Base-by-base conservation (phyloP, 2,113 vertebrate genomes). In the Steatornis caripensis region DNA sequence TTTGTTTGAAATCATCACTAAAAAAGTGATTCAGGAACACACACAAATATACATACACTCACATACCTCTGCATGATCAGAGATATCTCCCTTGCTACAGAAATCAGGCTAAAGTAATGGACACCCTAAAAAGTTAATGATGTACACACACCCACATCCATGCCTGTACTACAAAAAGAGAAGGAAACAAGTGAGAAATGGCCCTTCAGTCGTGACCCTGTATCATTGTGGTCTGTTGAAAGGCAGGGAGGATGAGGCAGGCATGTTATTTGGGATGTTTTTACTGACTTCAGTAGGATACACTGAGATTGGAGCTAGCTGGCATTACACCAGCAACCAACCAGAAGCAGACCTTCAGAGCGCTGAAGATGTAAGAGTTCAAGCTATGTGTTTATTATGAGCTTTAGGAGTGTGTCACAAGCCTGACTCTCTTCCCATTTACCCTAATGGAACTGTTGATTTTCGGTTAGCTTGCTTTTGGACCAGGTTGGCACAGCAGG, bases 201-300 rank as follows among this genome's bases (percentile, higher is more conserved):
- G 26, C 27, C 51, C 43, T 84, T 84, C 12, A 49, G 26, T 53
- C 80, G 74, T 69, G 45, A 65, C 24, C 19, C 41, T 23, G 1
- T 4, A 0, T 41, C 6, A 2, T 1, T 65, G 17, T n/a, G 30
- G 11, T 57, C 19, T 79, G 11, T 55, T 2, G 5, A 69, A 66
- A 85, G 24, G 20, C 65, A 51, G 0, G 4, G 43, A 93, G 32
- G 45, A 37, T 0, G 0, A 75, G 16, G 30, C 13, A 75, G 60
- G 15, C 23, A 39, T 18, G 18, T 54, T 62, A 27, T 43, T 55
- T 82, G 43, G 26, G 41, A 76, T 13, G 19, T 8, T 37, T 92
- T 72, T 68, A 39, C 43, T 69, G 79, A 43, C 12, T 48, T 64
- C 57, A 48, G 21, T 24, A 77, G 66, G 43, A 71, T 69, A 71